phyloP scores from a whole-genome alignment of 2,113 vertebrate genomes.

The Dromaius novaehollandiae region DNA sequence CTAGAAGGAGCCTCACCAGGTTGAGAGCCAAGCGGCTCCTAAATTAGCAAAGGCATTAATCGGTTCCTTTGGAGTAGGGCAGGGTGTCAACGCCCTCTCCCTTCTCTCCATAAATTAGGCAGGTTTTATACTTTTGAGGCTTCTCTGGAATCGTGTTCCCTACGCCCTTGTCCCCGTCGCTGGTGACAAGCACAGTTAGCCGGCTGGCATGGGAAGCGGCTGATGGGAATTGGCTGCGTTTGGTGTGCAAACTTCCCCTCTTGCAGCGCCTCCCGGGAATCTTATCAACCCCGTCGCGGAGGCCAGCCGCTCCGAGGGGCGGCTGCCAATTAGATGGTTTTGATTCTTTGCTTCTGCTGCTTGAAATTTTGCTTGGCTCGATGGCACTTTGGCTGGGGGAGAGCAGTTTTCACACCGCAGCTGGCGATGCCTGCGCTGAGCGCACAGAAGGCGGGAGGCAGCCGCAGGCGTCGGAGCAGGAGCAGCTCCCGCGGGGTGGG shows the following conservation, averaged over 20 bases:
- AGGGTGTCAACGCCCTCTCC: not conserved
- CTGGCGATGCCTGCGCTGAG: not conserved
- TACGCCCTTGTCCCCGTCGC: conserved; percentile 5
- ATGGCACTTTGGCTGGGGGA: conserved; percentile 49
- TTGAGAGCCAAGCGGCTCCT: conserved; percentile 37
- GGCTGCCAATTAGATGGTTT: conserved; percentile 66
- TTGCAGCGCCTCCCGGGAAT: conserved; percentile 68
- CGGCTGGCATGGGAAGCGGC: conserved; percentile 77
- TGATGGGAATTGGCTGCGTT: conserved; percentile 77
- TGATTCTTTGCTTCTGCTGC: conserved; percentile 48
- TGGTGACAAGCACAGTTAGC: conserved; percentile 77
- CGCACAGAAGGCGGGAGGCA: not conserved
- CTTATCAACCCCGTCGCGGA: conserved; percentile 66
- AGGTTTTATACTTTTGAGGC: conserved; percentile 33
- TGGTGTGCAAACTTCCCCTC: conserved; percentile 60
- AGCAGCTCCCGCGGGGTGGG: not conserved
- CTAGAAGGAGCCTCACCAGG: conserved; percentile 31
- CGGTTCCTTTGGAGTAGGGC: conserved; percentile 16
- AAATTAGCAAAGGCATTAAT: conserved; percentile 59
- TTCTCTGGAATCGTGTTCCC: conserved; percentile 12
- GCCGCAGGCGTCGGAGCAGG: not conserved
- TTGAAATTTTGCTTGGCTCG: conserved; percentile 62
- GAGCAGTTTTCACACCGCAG: not conserved
- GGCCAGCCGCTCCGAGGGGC: conserved; percentile 55
- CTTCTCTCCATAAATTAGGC: conserved; percentile 13